Evolutionary conservation across 2,113 vertebrate species (phyloP), one percentile per base, ranked within the genome.

Genomic region (Psilopsiagon aymara): DNA sequence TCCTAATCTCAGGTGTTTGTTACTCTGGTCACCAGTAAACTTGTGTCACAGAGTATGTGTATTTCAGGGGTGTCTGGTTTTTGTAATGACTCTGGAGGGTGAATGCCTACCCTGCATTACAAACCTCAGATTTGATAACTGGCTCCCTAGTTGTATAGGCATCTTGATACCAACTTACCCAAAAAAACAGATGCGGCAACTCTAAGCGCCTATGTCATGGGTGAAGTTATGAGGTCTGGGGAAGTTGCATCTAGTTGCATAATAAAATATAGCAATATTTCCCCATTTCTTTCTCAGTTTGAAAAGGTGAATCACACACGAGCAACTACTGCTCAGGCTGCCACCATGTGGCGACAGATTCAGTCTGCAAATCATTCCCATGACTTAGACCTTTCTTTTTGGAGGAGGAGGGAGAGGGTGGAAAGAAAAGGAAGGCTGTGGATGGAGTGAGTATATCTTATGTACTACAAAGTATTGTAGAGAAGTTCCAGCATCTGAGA

Each of bases 271-370:
- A 66, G 46, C 33, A 67, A 0, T 53, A 51, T 81, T 86, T 78
- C 23, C 39, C 33, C 23, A 5, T 91, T 93, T 91, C 31, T 81
- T 89, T 64, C 37, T 59, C 33, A 21, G 0, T 81, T 90, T n/a
- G 17, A 37, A 43, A 76, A 83, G 53, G 14, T 16, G 20, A 49
- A 51, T 81, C 11, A 1, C 37, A 39, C 3, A 1, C 6, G 2
- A 35, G 33, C 46, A 74, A 27, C 49, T 55, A 0, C 17, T 81
- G 68, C 83, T 78, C 46, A 63, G 71, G 33, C 73, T 63, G 62
- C 94, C 91, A 94, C 77, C 11, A 1, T 78, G 91, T 89, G 92
- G 80, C 73, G 86, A 41, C 27, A 86, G 49, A 55, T 88, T 62
- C 33, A 73, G 29, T 16, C 43, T 90, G 10, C 69, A 59, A 86